A percentile compares a stretch with the other conserved stretches of the same genome.
Evolutionary conservation across 2,888 invertebrate genomes (phyloP).

Genomic region (Urechis unicinctus): DNA sequence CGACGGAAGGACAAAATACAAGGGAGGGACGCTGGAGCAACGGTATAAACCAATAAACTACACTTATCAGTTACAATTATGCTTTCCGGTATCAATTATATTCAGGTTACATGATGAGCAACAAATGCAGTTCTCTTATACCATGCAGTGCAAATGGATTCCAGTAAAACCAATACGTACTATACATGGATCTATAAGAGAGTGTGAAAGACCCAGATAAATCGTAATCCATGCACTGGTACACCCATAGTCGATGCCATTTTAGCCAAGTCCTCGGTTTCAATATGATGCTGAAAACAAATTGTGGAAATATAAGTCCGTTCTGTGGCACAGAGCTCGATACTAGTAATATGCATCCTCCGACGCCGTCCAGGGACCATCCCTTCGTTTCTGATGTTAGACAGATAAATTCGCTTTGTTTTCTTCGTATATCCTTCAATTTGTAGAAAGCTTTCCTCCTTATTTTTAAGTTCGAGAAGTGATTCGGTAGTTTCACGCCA

Average conservation of each 20-base stretch:
- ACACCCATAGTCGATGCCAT: conserved; percentile 36
- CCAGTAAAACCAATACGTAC: too few species aligned
- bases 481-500: conserved; percentile 40
- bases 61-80: too few species aligned
- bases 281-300: conserved; percentile 34
- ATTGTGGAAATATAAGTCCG: conserved; percentile 38
- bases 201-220: conserved; percentile 27
- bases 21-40: too few species aligned
- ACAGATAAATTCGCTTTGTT: conserved; percentile 28
- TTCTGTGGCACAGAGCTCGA: conserved; percentile 30
- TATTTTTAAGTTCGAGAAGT: conserved; percentile 19
- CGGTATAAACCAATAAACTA: too few species aligned
- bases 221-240: conserved; percentile 34
- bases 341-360: conserved; percentile 37
- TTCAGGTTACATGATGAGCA: too few species aligned
- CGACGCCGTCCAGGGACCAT: conserved; percentile 41
- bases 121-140: too few species aligned
- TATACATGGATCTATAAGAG: conserved; percentile 26
- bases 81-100: too few species aligned
- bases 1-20: too few species aligned
- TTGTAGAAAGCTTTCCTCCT: conserved; percentile 26
- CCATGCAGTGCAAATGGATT: too few species aligned
- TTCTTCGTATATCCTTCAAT: conserved; percentile 34
- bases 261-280: conserved; percentile 43
- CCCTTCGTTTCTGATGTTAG: conserved; percentile 33